A percentile compares a stretch with the other conserved stretches of the same genome.
These are phyloP conservation scores for Distichodus sexfasciatus DNA, from an alignment of 2,797 vertebrate species.

Conservation along the genomic window DNA sequence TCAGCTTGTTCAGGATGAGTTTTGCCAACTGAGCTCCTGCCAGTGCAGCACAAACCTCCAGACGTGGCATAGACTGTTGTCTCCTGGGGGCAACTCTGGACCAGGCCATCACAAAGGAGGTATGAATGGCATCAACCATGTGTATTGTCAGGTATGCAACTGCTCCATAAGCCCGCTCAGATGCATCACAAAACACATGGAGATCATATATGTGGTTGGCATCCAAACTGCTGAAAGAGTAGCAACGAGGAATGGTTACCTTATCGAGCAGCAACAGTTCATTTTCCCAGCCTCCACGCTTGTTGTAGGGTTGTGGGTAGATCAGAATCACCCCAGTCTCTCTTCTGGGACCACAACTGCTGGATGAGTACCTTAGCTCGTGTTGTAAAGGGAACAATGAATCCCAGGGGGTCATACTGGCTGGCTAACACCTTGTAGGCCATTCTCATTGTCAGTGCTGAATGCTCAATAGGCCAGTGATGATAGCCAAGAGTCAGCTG, in stretches of 20 bases:
- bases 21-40: background rate
- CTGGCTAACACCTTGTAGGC: background rate
- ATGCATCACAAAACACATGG: background rate
- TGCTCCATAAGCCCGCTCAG: background rate
- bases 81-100: background rate
- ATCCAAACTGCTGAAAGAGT: background rate
- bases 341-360: background rate
- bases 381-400: background rate
- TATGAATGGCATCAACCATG: background rate
- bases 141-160: background rate
- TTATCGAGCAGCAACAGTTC: background rate
- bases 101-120: background rate
- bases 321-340: background rate
- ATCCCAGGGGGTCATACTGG: slow-evolving; percentile 1
- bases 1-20: background rate
- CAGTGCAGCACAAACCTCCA: background rate
- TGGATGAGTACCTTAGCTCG: background rate
- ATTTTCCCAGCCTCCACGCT: background rate
- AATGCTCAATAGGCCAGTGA: background rate
- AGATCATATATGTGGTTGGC: background rate
- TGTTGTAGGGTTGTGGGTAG: background rate
- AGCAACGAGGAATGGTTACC: background rate
- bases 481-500: background rate
- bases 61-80: background rate
- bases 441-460: background rate